Evolutionary conservation across 2,113 vertebrate genomes (phyloP).

Genomic region (Dermatemys mawii): DNA sequence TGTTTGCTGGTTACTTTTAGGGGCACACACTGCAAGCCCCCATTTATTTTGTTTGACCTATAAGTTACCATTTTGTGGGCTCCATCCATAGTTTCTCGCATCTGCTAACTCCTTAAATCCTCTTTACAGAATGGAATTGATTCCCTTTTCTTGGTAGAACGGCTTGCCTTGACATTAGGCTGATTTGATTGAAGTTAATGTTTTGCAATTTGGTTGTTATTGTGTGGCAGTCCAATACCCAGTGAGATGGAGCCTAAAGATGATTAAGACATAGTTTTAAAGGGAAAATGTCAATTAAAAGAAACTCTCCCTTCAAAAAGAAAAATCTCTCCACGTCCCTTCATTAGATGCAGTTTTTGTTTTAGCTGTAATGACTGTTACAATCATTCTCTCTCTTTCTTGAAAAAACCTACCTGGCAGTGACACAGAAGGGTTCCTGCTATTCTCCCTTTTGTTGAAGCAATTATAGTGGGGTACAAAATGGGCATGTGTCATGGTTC

Average conservation of each 20-base stretch:
- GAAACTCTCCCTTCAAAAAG: neutral
- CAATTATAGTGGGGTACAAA: neutral
- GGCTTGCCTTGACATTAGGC: neutral
- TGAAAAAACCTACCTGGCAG: neutral
- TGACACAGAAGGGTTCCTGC: neutral
- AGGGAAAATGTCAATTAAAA: neutral
- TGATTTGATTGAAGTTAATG: neutral
- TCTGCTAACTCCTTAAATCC: neutral
- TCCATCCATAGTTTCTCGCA: neutral
- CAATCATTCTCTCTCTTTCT: neutral
- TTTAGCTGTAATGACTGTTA: neutral
- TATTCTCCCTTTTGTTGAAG: neutral
- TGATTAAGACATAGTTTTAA: accelerated
- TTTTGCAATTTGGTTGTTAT: neutral
- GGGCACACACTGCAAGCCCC: neutral
- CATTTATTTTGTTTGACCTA: neutral
- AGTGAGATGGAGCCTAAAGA: neutral
- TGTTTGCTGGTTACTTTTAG: neutral
- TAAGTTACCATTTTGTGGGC: neutral
- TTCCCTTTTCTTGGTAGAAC: neutral
- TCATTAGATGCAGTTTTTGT: neutral
- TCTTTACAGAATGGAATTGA: neutral
- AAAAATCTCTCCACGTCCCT: neutral
- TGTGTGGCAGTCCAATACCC: neutral
- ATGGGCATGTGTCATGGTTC: too few relatives aligned